Evolutionary conservation across 2,113 vertebrate species (phyloP).

Genomic region (Rhabdomys dilectus): DNA sequence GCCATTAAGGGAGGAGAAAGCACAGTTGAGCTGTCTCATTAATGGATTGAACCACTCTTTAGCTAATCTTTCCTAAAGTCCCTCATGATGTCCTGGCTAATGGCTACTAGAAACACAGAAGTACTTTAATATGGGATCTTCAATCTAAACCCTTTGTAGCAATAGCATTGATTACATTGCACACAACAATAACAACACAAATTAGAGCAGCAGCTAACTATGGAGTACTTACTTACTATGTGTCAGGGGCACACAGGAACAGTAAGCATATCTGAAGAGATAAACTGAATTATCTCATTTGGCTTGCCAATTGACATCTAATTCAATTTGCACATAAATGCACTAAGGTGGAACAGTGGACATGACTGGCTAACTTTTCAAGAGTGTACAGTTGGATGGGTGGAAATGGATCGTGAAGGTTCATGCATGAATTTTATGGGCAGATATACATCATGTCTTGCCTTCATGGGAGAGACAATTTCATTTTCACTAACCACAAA

Average conservation of each 20-base stretch:
- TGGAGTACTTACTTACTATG: not conserved
- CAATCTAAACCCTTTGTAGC: constrained; percentile 30
- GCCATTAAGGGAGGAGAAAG: constrained; percentile 56
- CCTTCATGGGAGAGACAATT: not conserved
- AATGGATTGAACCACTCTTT: constrained; percentile 69
- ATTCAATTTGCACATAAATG: not conserved
- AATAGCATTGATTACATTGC: not conserved
- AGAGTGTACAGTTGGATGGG: not conserved
- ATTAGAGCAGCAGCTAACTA: not conserved
- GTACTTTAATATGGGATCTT: constrained; percentile 30
- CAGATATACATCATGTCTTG: not conserved
- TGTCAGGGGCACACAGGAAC: not conserved
- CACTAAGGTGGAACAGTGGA: not conserved
- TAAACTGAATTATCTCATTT: not conserved
- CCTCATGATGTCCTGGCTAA: constrained; percentile 69
- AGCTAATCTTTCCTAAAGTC: constrained; percentile 71
- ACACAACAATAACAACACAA: constrained; percentile 11
- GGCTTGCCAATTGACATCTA: not conserved
- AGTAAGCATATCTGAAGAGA: constrained; percentile 14
- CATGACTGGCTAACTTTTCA: constrained; percentile 29
- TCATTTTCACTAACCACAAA: not conserved
- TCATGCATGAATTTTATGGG: constrained; percentile 18
- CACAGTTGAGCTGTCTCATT: constrained; percentile 69
- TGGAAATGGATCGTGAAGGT: not conserved
- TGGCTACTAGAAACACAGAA: constrained; percentile 56